Evolutionary conservation across 1,140 invertebrate species (phyloP), one percentile per base, ranked within the genome.

Genomic region (Rhyzopertha dominica): DNA sequence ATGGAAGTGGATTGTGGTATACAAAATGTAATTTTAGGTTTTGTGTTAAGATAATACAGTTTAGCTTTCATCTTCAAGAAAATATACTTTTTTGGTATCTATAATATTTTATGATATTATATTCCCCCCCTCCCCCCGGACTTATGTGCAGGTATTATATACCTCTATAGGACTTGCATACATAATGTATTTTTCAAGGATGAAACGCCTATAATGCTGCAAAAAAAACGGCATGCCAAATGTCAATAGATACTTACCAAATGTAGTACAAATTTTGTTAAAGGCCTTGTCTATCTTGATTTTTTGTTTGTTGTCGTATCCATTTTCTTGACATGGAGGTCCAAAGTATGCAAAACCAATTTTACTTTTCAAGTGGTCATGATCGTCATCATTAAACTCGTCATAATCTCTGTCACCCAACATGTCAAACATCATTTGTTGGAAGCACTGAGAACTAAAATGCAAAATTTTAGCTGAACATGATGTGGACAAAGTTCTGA

Each of bases 351-450:
- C 58, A 52, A 42, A 65, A 7, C 40, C 51, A 26, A 65, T 65
- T 52, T 65, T 65, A 7, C 46, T 17, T 42, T 57, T 56, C 22
- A 65, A 43, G 25, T 28, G 30, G 1, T 50, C 26, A 37, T 53
- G 49, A 38, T 65, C 49, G 31, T 56, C 30, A 39, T 38, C 30
- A 25, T 61, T 52, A 39, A 58, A 65, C 36, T 42, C 25, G 40
- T 62, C 59, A 43, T 61, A 65, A 49, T 65, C 62, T 25, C 62
- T 36, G 38, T 64, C 56, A 7, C 56, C 58, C 9, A 64, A 32
- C 29, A 42, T 39, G 23, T 64, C 50, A n/a, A 49, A 58, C 49
- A 57, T 59, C 9, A 53, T 28, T 34, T 51, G 50, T 35, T 64
- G 62, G 16, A 51, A 56, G 19, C 53, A 49, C 22, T 42, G 24